Percentiles rank a stretch among this genome's conserved stretches.
Conservation (phyloP, 2,113 vertebrate species). For the Callithrix jacchus region DNA sequence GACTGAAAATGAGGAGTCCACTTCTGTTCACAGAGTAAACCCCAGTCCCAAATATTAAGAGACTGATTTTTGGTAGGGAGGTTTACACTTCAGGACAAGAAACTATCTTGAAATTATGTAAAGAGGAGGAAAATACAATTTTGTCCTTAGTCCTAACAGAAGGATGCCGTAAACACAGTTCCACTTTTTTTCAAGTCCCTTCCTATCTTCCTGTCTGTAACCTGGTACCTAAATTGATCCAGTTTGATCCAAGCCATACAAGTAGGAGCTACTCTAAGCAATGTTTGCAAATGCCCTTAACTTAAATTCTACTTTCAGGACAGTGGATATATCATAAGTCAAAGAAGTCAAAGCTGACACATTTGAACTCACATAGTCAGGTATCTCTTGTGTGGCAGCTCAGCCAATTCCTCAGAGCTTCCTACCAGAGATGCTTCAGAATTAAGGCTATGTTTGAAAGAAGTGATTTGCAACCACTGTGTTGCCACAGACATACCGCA, state of each 20-base stretch:
- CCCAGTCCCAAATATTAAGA: neutral
- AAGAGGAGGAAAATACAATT: neutral
- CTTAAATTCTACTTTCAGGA: neutral
- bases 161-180: neutral
- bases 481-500: neutral
- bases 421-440: neutral
- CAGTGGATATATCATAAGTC: neutral
- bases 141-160: neutral
- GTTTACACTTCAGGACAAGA: neutral
- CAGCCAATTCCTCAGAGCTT: neutral
- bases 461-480: neutral
- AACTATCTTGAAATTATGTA: neutral
- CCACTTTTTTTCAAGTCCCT: neutral
- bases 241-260: neutral
- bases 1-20: neutral
- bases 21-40: neutral
- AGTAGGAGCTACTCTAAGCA: neutral
- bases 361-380: neutral
- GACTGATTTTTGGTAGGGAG: rapidly evolving
- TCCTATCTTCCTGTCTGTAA: neutral
- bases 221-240: neutral
- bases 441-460: neutral
- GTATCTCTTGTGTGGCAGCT: neutral
- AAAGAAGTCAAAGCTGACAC: neutral
- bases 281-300: neutral